A percentile compares a stretch with the other conserved stretches of the same genome.
Evolutionary conservation across 2,888 invertebrate species (phyloP).

Genomic region (Tineola bisselliella): DNA sequence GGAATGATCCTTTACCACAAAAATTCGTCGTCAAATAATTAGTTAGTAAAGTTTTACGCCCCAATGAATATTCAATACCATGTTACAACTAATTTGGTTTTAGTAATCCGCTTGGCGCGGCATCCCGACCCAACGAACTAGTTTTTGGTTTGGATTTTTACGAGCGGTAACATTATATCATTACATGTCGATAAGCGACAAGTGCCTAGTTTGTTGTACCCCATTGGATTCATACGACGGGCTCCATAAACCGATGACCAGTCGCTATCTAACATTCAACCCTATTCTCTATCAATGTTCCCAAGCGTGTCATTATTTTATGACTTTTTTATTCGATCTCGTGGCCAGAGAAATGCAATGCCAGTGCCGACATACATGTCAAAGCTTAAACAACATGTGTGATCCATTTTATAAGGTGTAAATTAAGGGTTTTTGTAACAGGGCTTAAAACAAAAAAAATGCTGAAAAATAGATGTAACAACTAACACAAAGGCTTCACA

Average conservation of each 20-base stretch:
- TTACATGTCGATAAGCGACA: conserved; percentile 56
- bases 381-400: conserved; percentile 19
- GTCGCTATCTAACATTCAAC: conserved; percentile 49
- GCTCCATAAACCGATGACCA: conserved; percentile 43
- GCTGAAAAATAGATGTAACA: neutral
- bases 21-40: neutral
- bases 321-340: conserved; percentile 62
- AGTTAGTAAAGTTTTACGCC: conserved; percentile 44
- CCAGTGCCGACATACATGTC: neutral
- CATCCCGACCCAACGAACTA: conserved; percentile 20
- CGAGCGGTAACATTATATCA: conserved; percentile 55
- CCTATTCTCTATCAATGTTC: conserved; percentile 45
- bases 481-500: neutral
- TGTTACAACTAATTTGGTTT: conserved; percentile 35
- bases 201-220: conserved; percentile 25
- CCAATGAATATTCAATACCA: conserved; percentile 45
- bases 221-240: conserved; percentile 24
- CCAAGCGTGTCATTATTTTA: conserved; percentile 61
- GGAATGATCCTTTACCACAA: neutral
- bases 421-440: conserved; percentile 31
- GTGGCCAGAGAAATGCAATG: conserved; percentile 57
- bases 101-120: conserved; percentile 12
- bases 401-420: conserved; percentile 35
- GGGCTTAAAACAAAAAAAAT: neutral
- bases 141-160: conserved; percentile 50